Base-by-base conservation (phyloP, 1,140 invertebrate genomes). In the Orchestia grillus region DNA sequence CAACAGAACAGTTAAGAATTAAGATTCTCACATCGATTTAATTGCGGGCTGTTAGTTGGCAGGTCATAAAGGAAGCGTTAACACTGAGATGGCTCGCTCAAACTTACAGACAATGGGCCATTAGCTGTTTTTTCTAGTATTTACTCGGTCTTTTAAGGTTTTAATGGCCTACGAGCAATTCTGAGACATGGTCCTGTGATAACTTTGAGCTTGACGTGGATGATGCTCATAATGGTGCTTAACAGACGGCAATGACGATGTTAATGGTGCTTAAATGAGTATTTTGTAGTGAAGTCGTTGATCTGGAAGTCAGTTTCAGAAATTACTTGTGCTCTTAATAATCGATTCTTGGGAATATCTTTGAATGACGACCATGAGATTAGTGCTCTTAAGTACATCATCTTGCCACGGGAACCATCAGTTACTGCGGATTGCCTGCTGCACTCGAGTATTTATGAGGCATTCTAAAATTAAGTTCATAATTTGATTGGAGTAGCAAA, bases 31-130 rank as follows among this genome's bases (percentile, higher is more conserved):
- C 88, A 91, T 91, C 6, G 88, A 91, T 91, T 43, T 91, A 91
- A 91, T 91, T 91, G 88, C 88, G 16, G 88, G 88, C 88, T 91
- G 88, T 91, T 91, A 91, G 88, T 91, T 91, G 88, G 88, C 41
- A 44, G 41, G 41, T 44, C 88, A 91, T 91, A 91, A 91, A 91
- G 41, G 88, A 91, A 91, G 88, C 88, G 88, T 91, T 91, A 91
- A 91, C 88, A 91, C 41, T 91, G 88, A 42, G 88, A 91, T 91
- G 88, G 88, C 88, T 91, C 19, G 41, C 88, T 91, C 88, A 91
- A 44, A 91, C 88, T 44, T 91, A 91, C 88, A 91, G 88, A 91
- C 88, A 91, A 91, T 91, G 88, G 88, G 41, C 88, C 41, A 91
- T 91, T 91, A 43, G 41, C 41, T 44, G 88, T 91, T 91, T 91